Percentiles rank a stretch among this genome's conserved stretches.
Conservation (phyloP, 2,888 invertebrate species). For the Therioaphis trifolii region DNA sequence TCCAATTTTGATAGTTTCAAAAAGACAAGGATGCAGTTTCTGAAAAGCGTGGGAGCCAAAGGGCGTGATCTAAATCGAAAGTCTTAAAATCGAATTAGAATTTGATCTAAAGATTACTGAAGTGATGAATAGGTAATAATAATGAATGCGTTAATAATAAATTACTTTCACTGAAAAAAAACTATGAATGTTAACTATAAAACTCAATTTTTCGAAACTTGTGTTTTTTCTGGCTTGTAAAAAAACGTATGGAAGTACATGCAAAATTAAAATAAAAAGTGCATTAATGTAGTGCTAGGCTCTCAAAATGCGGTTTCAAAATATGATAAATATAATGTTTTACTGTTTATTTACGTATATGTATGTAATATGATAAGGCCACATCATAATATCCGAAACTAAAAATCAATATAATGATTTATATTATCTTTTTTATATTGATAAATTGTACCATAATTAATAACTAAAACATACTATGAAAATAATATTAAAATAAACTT, state of each 20-base stretch:
- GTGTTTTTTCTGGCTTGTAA: background rate
- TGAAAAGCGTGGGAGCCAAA: background rate
- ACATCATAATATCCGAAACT: too few species aligned
- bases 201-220: background rate
- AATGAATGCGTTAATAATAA: constrained; percentile 1
- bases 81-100: constrained; percentile 41
- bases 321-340: too few species aligned
- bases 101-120: background rate
- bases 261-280: background rate
- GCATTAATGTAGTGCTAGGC: too few species aligned
- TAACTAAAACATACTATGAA: too few species aligned
- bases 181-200: background rate
- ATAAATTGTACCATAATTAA: too few species aligned
- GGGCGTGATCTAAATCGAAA: background rate
- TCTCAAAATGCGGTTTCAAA: too few species aligned
- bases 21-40: background rate
- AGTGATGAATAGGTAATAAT: background rate
- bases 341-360: too few species aligned
- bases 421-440: too few species aligned
- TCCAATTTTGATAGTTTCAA: background rate
- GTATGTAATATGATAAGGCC: too few species aligned
- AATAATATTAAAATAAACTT: too few species aligned
- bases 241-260: background rate
- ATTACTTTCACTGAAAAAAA: background rate
- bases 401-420: too few species aligned